Evolutionary conservation across 2,797 vertebrate species (phyloP).

Genomic region (Distichodus sexfasciatus): DNA sequence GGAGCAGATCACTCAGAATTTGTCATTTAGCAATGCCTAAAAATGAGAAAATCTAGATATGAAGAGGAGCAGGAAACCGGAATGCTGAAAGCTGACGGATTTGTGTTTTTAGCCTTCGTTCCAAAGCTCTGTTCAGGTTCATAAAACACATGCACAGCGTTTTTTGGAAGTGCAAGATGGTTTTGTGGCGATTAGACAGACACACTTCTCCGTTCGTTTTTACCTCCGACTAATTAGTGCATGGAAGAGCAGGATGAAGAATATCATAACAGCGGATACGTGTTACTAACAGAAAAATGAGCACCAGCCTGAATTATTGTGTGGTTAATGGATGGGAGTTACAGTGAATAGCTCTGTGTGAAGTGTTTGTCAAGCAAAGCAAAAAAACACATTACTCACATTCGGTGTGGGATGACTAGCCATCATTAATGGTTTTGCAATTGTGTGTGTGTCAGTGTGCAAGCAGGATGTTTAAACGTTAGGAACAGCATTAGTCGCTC

Average conservation of each 20-base stretch:
- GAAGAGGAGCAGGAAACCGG: background rate
- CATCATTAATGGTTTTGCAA: background rate
- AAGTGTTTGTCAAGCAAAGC: background rate
- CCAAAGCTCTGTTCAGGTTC: constrained; percentile 1
- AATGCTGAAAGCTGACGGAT: background rate
- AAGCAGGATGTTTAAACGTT: background rate
- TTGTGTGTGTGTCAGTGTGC: background rate
- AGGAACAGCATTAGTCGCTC: background rate
- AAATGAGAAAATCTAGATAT: background rate
- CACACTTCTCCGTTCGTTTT: background rate
- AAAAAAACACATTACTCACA: background rate
- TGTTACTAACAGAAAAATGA: background rate
- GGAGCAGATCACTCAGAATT: too few species aligned
- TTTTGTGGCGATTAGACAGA: too few species aligned
- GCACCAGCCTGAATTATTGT: too few species aligned
- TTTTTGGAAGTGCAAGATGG: constrained; percentile 15
- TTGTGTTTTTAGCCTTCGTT: background rate
- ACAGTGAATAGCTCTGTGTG: too few species aligned
- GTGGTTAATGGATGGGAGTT: too few species aligned
- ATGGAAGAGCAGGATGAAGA: background rate
- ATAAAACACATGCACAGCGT: background rate
- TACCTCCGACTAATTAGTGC: constrained; percentile 16
- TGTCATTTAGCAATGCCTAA: too few species aligned
- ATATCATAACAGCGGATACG: background rate
- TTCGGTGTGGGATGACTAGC: background rate